Base-by-base conservation (phyloP, 2,888 invertebrate species). In the Apamea monoglypha region DNA sequence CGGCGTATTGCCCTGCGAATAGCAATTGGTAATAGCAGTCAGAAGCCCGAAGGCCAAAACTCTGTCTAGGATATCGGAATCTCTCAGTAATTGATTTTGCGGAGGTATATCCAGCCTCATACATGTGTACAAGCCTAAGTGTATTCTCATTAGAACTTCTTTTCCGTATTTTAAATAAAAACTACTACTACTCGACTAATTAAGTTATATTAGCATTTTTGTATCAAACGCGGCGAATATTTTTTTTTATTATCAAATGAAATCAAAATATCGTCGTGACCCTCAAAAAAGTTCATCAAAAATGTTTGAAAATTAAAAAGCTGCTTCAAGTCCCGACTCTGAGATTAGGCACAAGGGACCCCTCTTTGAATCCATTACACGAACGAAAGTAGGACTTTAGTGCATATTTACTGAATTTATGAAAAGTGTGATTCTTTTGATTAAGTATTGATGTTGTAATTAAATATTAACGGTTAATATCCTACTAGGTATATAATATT, bases 391-490 rank as follows among this genome's bases (percentile, higher is more conserved):
- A 76, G 66, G 50, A 50, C 8, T 72, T 88, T 83, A 83, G 82
- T 87, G 78, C 84, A 80, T 18, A 87, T 88, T 88, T 89, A 88
- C 86, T 76, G 81, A 88, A 87, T 90, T 88, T 90, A 84, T 87
- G 84, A 87, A 86, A 86, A 85, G 78, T 88, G 80, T 90, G 67
- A 88, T 86, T 86, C 79, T 44, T 2, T 68, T 44, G 29, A 67
- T 29, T 59, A 68, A 61, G 2, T 61, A 63, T 8, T 21, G n/a
- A 70, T 79, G 32, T 21, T 32, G 53, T 69, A n/a, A 56, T 79
- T 64, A 25, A 47, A 53, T 25, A 64, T 50, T 25, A 16, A 32
- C 25, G 7, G 40, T 40, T 40, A 40, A 40, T 40, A 40, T 40
- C 3, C 3, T 40, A 40, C 32, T 2, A n/a, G n/a, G n/a, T n/a